Evolutionary conservation across 2,797 vertebrate species (phyloP).

Genomic region (Odontamblyopus rebecca): DNA sequence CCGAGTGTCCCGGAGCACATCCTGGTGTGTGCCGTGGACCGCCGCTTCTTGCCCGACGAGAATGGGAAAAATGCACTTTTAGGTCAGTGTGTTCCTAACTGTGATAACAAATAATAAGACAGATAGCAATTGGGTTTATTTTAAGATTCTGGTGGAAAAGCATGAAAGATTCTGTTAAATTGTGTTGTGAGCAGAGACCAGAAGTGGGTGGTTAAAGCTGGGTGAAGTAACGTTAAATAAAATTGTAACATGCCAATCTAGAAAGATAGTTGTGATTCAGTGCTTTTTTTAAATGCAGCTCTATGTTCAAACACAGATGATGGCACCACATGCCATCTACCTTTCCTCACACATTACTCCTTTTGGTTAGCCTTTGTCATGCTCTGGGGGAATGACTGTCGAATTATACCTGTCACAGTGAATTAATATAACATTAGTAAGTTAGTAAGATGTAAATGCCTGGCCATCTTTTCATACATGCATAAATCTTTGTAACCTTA

Average conservation of each 20-base stretch:
- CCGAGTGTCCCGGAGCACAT: conserved; percentile 94
- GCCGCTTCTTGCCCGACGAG: conserved; percentile 95
- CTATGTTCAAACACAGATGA: background rate
- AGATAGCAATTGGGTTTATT: conserved; percentile 8
- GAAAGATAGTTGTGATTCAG: background rate
- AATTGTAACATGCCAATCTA: background rate
- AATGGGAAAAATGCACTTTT: conserved; percentile 99
- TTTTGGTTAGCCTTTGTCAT: background rate
- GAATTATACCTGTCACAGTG: background rate
- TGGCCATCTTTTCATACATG: no score
- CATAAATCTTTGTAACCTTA: no score
- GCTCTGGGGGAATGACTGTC: background rate
- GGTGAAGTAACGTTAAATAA: background rate
- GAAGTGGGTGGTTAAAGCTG: background rate
- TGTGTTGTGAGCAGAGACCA: background rate
- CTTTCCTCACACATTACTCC: background rate
- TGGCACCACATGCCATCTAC: background rate
- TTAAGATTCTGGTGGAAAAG: conserved; percentile 4
- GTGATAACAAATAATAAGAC: conserved; percentile 8
- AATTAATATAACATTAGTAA: background rate
- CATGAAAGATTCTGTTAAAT: background rate
- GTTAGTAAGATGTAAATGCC: no score
- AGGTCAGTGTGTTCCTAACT: conserved; percentile 80
- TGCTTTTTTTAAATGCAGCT: background rate
- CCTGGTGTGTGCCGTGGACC: conserved; percentile 95